Conservation (phyloP, 2,113 vertebrate genomes). For the Oreochromis tanganicae region DNA sequence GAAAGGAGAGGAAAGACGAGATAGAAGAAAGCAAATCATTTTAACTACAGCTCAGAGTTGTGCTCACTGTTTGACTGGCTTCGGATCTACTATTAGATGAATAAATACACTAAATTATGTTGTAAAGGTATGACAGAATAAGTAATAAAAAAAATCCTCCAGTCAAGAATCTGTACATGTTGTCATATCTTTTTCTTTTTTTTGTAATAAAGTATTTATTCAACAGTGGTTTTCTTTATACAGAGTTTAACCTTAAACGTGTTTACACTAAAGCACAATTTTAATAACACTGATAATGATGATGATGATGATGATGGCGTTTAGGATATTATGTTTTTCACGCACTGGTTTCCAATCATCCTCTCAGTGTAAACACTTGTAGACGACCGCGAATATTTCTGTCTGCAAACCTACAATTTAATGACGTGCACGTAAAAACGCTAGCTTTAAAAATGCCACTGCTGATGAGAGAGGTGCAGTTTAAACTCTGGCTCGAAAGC, state of each 20-base stretch:
- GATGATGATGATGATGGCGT: not conserved
- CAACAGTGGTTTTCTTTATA: not conserved
- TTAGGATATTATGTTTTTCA: not conserved
- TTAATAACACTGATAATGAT: not conserved
- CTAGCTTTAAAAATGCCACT: not conserved
- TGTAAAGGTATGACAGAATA: not conserved
- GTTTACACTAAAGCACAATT: not conserved
- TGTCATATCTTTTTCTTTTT: not conserved
- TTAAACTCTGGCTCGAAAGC: not conserved
- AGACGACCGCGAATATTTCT: not conserved
- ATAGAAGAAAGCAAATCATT: conserved; percentile 5
- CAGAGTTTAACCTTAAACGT: not conserved
- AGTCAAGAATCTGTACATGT: not conserved
- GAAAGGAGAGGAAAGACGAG: not conserved
- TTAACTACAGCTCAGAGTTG: not conserved
- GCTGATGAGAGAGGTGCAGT: not conserved
- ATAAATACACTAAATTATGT: conserved; percentile 2
- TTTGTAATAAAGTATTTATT: not conserved
- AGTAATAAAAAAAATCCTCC: not conserved
- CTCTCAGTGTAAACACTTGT: not conserved
- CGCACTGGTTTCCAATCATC: not conserved
- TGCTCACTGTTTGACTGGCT: not conserved
- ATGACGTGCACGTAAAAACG: not conserved
- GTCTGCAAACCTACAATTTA: not conserved
- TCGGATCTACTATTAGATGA: not conserved